phyloP scores from a whole-genome alignment of 2,888 invertebrate genomes.

The Cheilosia soror region DNA sequence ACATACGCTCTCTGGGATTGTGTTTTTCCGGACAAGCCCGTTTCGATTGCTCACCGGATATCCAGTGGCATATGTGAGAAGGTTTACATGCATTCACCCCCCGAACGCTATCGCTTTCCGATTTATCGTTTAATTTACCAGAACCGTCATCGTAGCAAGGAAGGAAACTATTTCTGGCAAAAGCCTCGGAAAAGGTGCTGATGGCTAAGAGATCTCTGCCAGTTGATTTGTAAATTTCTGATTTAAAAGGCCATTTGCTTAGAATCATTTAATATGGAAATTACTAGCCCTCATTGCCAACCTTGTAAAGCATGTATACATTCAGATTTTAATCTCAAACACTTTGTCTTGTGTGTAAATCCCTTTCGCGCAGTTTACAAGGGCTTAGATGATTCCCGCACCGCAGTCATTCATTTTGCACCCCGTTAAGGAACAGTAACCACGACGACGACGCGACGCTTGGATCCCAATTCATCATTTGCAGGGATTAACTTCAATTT shows the following conservation, averaged over 20 bases:
- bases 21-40: conserved; percentile 37
- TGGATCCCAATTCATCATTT: conserved; percentile 22
- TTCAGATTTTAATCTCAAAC: neutral
- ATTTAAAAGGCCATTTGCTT: conserved; percentile 1
- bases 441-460: neutral
- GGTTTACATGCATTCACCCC: conserved; percentile 43
- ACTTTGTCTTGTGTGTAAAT: neutral
- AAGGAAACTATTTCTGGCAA: conserved; percentile 7
- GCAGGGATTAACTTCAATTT: conserved; percentile 62
- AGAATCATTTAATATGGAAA: conserved; percentile 14
- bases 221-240: conserved; percentile 15
- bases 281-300: neutral
- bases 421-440: conserved; percentile 10
- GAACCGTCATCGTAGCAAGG: conserved; percentile 24
- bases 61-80: conserved; percentile 41
- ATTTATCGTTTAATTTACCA: conserved; percentile 58
- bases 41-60: conserved; percentile 50
- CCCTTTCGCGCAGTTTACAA: neutral
- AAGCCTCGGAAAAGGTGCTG: neutral
- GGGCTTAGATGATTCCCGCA: neutral
- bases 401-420: conserved; percentile 1
- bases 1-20: conserved; percentile 1
- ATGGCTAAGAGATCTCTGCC: neutral
- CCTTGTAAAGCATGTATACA: too few species aligned
- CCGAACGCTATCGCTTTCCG: conserved; percentile 33